Conservation (phyloP, 2,113 vertebrate species). For the Oreochromis tanganicae region DNA sequence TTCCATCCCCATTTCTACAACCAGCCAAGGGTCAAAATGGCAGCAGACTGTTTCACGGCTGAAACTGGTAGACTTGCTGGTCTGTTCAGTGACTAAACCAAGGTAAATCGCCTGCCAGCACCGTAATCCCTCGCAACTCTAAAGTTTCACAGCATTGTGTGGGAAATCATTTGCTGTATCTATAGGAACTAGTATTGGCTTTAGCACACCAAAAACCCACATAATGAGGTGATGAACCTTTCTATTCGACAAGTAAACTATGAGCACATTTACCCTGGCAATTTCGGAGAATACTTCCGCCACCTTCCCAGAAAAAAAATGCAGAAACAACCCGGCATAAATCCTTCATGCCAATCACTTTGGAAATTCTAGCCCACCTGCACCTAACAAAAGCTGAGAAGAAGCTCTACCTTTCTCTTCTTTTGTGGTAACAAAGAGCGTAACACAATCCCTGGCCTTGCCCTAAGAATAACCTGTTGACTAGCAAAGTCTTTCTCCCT, state of each 20-base stretch:
- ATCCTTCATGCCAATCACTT: slow-evolving; percentile 43
- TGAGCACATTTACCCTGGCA: slow-evolving; percentile 24
- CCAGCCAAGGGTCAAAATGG: slow-evolving; percentile 56
- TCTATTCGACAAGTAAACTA: slow-evolving; percentile 32
- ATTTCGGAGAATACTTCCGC: slow-evolving; percentile 55
- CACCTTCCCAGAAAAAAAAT: slow-evolving; percentile 9
- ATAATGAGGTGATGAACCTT: slow-evolving; percentile 50
- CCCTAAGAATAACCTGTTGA: slow-evolving; percentile 46
- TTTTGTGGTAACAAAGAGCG: slow-evolving; percentile 56
- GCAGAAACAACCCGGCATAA: slow-evolving; percentile 44
- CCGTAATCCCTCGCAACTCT: slow-evolving; percentile 62
- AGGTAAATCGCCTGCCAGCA: slow-evolving; percentile 53
- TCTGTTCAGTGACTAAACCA: slow-evolving; percentile 53
- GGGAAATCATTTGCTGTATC: slow-evolving; percentile 58
- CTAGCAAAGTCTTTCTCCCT: neutral
- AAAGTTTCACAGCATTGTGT: slow-evolving; percentile 66
- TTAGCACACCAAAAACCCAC: slow-evolving; percentile 30
- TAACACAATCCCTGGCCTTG: slow-evolving; percentile 48
- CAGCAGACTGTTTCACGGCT: slow-evolving; percentile 18
- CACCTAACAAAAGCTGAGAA: slow-evolving; percentile 59
- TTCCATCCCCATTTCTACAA: slow-evolving; percentile 48
- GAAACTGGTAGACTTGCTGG: slow-evolving; percentile 43
- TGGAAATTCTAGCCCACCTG: slow-evolving; percentile 65
- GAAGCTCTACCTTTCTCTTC: slow-evolving; percentile 58
- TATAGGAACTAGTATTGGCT: slow-evolving; percentile 40